Evolutionary conservation across 2,797 vertebrate species (phyloP).

Genomic region (Lepus oiostolus): DNA sequence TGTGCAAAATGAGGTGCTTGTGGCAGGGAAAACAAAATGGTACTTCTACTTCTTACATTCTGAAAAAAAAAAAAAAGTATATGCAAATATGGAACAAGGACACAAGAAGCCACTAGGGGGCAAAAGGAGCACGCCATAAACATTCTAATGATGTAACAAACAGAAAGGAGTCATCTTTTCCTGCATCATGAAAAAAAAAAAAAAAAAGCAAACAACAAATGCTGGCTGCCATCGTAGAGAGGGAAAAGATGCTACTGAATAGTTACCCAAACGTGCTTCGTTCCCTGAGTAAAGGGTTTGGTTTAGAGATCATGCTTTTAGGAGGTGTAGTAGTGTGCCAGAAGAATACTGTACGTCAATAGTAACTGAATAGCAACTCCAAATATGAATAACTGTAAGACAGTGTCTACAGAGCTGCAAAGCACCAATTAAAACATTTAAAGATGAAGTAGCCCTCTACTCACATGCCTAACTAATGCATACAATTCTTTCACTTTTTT

Average conservation of each 20-base stretch:
- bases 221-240: background rate
- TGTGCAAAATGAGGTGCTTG: background rate
- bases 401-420: background rate
- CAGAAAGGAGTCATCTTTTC: background rate
- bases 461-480: background rate
- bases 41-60: background rate
- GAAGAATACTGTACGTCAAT: background rate
- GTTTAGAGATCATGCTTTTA: conserved; percentile 9
- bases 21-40: background rate
- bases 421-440: background rate
- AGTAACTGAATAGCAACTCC: background rate
- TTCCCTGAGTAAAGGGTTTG: background rate
- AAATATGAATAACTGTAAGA: background rate
- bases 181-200: background rate
- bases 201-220: conserved; percentile 18
- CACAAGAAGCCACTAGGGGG: conserved; percentile 66
- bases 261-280: background rate
- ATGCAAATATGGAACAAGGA: conserved; percentile 14
- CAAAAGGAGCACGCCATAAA: conserved; percentile 59
- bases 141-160: conserved; percentile 11
- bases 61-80: conserved; percentile 41
- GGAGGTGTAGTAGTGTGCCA: background rate
- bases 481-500: background rate
- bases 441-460: background rate
- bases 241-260: background rate